Percentiles rank a stretch among this genome's conserved stretches.
phyloP scores from a whole-genome alignment of 2,888 invertebrate species.

The Rotaria magnacalcarata region DNA sequence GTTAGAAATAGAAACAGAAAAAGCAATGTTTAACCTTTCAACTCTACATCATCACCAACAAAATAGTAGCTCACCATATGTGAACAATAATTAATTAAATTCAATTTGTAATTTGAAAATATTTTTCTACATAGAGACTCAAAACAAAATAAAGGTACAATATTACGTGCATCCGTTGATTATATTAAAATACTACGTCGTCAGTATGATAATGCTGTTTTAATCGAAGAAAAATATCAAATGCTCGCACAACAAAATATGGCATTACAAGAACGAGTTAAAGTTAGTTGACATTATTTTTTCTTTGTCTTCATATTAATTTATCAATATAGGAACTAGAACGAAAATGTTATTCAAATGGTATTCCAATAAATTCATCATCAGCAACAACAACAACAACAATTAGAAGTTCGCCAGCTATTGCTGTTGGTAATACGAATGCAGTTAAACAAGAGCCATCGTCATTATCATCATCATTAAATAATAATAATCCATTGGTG shows the following conservation, averaged over 20 bases:
- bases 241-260: background rate
- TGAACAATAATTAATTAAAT: background rate
- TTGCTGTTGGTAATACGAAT: background rate
- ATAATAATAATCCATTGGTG: background rate
- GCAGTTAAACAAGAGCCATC: conserved; percentile 22
- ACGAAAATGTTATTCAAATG: background rate
- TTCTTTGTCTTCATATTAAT: background rate
- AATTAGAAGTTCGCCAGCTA: background rate
- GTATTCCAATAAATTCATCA: background rate
- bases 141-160: conserved; percentile 71
- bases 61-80: background rate
- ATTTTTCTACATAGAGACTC: conserved; percentile 55
- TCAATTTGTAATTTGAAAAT: background rate
- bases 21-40: background rate
- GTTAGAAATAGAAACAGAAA: background rate
- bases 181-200: conserved; percentile 79
- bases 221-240: conserved; percentile 72
- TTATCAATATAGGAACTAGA: background rate
- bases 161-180: conserved; percentile 93
- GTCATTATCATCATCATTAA: conserved; percentile 16
- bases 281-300: background rate
- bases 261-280: conserved; percentile 17
- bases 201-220: conserved; percentile 70
- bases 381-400: background rate
- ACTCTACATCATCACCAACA: background rate